phyloP scores from a whole-genome alignment of 2,797 vertebrate genomes.

The Xiphorhynchus erythropygius region DNA sequence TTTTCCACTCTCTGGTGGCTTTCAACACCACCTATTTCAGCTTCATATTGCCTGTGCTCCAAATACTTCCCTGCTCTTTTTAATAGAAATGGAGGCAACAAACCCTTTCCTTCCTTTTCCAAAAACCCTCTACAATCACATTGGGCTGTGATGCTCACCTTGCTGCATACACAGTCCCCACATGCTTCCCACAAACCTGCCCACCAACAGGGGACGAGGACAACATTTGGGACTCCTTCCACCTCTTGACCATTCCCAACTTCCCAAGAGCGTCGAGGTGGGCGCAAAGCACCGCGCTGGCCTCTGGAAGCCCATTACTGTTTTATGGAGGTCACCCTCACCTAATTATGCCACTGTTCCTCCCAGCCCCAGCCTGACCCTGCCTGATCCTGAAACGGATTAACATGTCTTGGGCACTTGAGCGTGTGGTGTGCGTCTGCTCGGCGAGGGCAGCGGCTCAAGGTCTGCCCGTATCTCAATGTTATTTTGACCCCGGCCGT shows the following conservation, averaged over 20 bases:
- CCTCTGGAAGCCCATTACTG: constrained; percentile 54
- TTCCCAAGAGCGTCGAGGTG: rapidly evolving
- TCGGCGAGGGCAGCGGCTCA: neutral
- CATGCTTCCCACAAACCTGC: rapidly evolving
- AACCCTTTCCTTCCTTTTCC: rapidly evolving
- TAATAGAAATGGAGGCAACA: neutral
- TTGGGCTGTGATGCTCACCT: rapidly evolving
- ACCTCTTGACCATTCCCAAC: rapidly evolving
- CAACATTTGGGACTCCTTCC: rapidly evolving
- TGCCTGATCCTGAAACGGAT: constrained; percentile 47
- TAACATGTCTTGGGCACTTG: constrained; percentile 60
- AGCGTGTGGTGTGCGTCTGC: constrained; percentile 26
- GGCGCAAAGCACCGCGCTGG: neutral
- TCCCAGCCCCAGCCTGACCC: constrained; percentile 54
- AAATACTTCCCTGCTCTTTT: neutral
- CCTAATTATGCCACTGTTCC: constrained; percentile 37
- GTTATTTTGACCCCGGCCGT: constrained; percentile 81
- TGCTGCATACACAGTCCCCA: rapidly evolving
- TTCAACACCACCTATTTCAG: neutral
- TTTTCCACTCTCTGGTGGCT: neutral
- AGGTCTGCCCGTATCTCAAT: constrained; percentile 79
- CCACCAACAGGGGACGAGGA: rapidly evolving
- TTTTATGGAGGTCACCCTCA: constrained; percentile 64
- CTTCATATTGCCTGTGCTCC: rapidly evolving
- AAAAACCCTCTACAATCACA: rapidly evolving